Conservation (phyloP, 1,140 invertebrate species). For the Brachionus manjavacas region DNA sequence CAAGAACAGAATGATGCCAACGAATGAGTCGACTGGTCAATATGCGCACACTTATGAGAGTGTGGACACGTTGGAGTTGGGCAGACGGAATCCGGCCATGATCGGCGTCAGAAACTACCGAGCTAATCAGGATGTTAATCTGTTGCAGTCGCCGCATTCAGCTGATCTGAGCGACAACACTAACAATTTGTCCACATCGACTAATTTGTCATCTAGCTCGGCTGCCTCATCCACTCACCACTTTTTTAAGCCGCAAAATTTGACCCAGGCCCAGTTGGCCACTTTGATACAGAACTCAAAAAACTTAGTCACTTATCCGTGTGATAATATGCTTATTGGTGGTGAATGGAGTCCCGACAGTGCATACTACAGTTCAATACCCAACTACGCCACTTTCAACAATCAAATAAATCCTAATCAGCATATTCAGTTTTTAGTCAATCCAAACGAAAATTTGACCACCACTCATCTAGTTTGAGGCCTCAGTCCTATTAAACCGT, state of each 20-base stretch:
- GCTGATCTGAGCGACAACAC: neutral
- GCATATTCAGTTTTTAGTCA: constrained; percentile 21
- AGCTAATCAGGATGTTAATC: neutral
- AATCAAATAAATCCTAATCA: neutral
- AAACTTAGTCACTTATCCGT: neutral
- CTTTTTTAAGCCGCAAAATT: neutral
- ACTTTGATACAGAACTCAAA: neutral
- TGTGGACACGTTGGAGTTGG: neutral
- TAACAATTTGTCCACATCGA: neutral
- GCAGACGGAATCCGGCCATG: neutral
- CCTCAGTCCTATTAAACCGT: neutral
- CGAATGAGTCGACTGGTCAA: constrained; percentile 7
- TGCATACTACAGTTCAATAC: constrained; percentile 41
- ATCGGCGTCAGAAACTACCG: neutral
- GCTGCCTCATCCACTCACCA: neutral
- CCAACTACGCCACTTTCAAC: constrained; percentile 17
- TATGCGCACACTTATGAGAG: constrained; percentile 39
- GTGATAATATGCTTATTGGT: neutral
- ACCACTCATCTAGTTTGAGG: constrained; percentile 16
- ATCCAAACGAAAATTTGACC: neutral
- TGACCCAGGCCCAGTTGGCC: neutral
- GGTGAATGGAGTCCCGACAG: constrained; percentile 36
- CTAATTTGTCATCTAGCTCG: constrained; percentile 28
- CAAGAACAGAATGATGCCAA: neutral
- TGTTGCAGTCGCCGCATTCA: constrained; percentile 9